Base-by-base conservation (phyloP, 2,797 vertebrate genomes). In the Gastrophryne carolinensis region DNA sequence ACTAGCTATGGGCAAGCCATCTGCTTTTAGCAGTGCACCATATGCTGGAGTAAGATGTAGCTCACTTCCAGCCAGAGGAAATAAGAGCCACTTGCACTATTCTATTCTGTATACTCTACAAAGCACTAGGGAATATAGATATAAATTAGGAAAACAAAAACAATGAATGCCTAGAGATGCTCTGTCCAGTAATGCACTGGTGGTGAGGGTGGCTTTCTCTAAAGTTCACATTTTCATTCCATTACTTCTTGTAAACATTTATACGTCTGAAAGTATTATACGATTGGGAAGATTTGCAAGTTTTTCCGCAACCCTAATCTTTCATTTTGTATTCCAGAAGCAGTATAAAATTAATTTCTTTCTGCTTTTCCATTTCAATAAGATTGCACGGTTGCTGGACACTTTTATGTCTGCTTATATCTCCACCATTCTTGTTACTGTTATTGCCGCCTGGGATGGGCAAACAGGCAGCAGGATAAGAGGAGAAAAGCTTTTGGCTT, bases 381-480 rank as follows among this genome's bases (percentile, higher is more conserved):
- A 50, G 30, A 67, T 60, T 60, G 39, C 54, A 60, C 41, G 29
- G 62, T 74, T 23, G 54, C 54, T 75, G 63, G 64, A 47, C 32
- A 68, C 44, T 60, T 49, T 75, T 49, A 49, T 67, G 39, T 56
- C 44, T 78, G 61, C 64, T 78, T 72, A 72, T 61, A 72, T 35
- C 61, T 60, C 26, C 17, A 47, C 56, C 56, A 32, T 32, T 13
- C 47, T 37, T 37, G 53, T 60, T 72, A 44, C 61, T 72, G 53
- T 72, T 66, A 41, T 71, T 77, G 60, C 67, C 56, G 39, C 72
- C 68, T 78, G 71, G 76, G 72, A 81, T 12, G 80, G 79, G 76
- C 81, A 81, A 47, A 73, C 81, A 84, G 73, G 77, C 67, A 79
- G 78, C 41, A 71, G 73, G 72, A 84, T 84, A 83, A 87, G 84